These are phyloP conservation scores for Oceanodroma leucorhoa DNA, from an alignment of 2,797 vertebrate genomes.

Conservation along the genomic window DNA sequence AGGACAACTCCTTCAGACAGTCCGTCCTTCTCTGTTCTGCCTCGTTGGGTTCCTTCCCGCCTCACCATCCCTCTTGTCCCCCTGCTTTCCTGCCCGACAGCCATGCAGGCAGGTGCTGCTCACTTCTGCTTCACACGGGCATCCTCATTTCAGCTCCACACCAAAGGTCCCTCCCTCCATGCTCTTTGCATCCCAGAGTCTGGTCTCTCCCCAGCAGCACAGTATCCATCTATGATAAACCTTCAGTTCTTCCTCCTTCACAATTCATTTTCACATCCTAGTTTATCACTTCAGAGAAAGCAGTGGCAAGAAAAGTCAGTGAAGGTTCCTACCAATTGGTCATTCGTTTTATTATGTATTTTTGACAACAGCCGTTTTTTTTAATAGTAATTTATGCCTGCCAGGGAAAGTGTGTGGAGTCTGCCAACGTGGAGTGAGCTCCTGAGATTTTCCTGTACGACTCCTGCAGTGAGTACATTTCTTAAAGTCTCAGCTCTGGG, in stretches of 20 bases:
- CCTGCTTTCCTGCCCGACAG: not conserved
- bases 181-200: not conserved
- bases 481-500: not conserved
- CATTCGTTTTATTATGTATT: not conserved
- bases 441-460: not conserved
- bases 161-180: not conserved
- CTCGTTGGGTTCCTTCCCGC: not conserved
- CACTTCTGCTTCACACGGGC: not conserved
- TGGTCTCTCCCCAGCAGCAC: not conserved
- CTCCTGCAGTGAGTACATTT: fast-evolving
- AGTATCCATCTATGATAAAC: too few species aligned
- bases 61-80: not conserved
- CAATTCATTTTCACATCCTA: not conserved
- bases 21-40: not conserved
- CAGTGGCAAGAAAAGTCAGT: not conserved
- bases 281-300: not conserved
- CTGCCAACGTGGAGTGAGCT: not conserved
- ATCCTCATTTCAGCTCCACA: not conserved
- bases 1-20: not conserved
- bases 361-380: not conserved
- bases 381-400: not conserved
- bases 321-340: not conserved
- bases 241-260: not conserved
- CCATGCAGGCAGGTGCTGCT: not conserved
- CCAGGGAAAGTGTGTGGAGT: not conserved